Percentiles rank a stretch among this genome's conserved stretches.
Evolutionary conservation across 1,140 invertebrate genomes (phyloP).

Genomic region (Lucilia cuprina): DNA sequence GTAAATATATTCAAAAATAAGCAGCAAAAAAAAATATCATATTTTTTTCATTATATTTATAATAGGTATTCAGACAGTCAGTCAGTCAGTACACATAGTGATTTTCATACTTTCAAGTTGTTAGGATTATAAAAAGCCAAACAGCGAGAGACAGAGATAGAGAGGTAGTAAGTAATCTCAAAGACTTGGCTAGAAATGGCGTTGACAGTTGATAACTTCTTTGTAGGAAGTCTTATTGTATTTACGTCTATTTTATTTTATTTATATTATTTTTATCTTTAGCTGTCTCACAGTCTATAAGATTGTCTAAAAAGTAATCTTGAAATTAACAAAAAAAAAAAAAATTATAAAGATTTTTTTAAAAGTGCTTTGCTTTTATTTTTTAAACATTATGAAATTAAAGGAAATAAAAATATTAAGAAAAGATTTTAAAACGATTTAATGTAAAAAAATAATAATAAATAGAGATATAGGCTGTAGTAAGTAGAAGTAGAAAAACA

Average conservation of each 20-base stretch:
- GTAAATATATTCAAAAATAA: not conserved
- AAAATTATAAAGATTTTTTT: too few relatives aligned
- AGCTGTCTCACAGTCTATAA: not conserved
- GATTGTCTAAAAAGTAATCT: not conserved
- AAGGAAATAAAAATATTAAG: too few relatives aligned
- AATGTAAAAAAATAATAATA: too few relatives aligned
- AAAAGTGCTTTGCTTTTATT: too few relatives aligned
- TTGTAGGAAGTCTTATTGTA: conserved; percentile 1
- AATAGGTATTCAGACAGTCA: not conserved
- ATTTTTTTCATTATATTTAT: not conserved
- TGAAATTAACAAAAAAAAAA: not conserved
- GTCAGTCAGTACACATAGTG: not conserved
- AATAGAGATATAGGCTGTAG: too few relatives aligned
- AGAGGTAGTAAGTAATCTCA: not conserved
- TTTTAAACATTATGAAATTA: too few relatives aligned
- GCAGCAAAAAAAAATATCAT: not conserved
- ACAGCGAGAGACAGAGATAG: not conserved
- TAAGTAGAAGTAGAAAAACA: too few relatives aligned
- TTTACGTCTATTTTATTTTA: not conserved
- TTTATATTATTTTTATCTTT: not conserved
- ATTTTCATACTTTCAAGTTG: conserved; percentile 9
- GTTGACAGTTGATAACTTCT: conserved; percentile 14
- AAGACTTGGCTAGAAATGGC: not conserved
- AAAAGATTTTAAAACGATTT: too few relatives aligned
- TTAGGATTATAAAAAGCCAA: not conserved